Conservation (phyloP, 2,113 vertebrate species). For the Gymnobelideus leadbeateri region DNA sequence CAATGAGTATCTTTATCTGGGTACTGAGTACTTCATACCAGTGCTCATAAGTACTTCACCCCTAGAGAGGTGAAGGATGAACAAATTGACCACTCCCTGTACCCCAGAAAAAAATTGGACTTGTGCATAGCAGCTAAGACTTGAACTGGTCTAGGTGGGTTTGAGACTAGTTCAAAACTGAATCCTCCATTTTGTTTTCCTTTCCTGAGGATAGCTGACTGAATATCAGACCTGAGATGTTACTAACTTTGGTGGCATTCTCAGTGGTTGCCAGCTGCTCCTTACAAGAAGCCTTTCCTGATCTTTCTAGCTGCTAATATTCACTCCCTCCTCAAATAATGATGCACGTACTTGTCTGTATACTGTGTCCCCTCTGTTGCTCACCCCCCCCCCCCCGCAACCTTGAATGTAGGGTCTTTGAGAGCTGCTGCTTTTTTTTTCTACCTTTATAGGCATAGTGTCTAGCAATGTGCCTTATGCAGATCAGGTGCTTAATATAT, state of each 20-base stretch:
- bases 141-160: not conserved
- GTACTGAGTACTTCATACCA: too few species aligned
- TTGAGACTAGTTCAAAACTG: not conserved
- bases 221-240: not conserved
- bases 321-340: not conserved
- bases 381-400: too few species aligned
- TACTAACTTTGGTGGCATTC: not conserved
- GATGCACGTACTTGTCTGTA: not conserved
- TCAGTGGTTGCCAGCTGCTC: not conserved
- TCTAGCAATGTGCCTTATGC: too few species aligned
- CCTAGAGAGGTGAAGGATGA: too few species aligned
- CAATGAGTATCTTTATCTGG: too few species aligned
- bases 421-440: not conserved
- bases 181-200: not conserved
- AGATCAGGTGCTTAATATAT: not conserved
- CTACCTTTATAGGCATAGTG: too few species aligned
- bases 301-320: not conserved
- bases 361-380: not conserved
- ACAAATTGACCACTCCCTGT: not conserved
- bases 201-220: too few species aligned
- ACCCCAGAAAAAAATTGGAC: not conserved
- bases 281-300: not conserved
- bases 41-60: too few species aligned
- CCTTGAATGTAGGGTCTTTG: not conserved
- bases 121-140: not conserved